Conservation (phyloP, 2,113 vertebrate species). For the Gavia stellata region DNA sequence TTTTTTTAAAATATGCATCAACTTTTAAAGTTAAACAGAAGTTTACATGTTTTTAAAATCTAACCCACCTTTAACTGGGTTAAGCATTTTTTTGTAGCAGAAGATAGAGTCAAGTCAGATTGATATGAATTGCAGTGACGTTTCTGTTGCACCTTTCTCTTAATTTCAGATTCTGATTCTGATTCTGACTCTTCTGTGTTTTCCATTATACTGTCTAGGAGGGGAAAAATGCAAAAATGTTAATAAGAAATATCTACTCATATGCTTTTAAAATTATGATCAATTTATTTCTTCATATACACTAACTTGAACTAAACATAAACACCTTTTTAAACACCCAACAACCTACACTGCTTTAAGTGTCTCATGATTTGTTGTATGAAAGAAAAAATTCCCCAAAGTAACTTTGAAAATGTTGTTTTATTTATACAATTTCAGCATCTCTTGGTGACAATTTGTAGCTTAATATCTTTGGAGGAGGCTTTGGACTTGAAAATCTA, state of each 20-base stretch:
- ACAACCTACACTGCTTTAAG: background rate
- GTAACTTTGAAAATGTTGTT: background rate
- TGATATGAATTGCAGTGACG: slow-evolving; percentile 64
- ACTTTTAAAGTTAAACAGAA: background rate
- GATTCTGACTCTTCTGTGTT: slow-evolving; percentile 68
- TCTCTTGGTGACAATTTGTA: background rate
- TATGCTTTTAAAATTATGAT: background rate
- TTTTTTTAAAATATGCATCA: background rate
- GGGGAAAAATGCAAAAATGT: background rate
- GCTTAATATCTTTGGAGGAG: background rate
- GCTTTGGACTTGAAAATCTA: background rate
- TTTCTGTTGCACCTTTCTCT: slow-evolving; percentile 75
- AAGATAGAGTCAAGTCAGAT: slow-evolving; percentile 28
- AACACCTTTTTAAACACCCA: background rate
- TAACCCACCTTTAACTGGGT: slow-evolving; percentile 72
- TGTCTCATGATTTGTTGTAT: background rate
- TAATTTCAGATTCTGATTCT: slow-evolving; percentile 69
- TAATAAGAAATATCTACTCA: background rate
- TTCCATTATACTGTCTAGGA: slow-evolving; percentile 68
- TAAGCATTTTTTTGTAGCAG: slow-evolving; percentile 72
- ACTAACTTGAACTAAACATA: background rate
- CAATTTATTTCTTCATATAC: background rate
- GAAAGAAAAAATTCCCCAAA: background rate
- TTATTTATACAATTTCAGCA: background rate
- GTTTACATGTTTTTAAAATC: background rate